phyloP scores from a whole-genome alignment of 1,140 invertebrate genomes.

The Leptoteleia sp. region DNA sequence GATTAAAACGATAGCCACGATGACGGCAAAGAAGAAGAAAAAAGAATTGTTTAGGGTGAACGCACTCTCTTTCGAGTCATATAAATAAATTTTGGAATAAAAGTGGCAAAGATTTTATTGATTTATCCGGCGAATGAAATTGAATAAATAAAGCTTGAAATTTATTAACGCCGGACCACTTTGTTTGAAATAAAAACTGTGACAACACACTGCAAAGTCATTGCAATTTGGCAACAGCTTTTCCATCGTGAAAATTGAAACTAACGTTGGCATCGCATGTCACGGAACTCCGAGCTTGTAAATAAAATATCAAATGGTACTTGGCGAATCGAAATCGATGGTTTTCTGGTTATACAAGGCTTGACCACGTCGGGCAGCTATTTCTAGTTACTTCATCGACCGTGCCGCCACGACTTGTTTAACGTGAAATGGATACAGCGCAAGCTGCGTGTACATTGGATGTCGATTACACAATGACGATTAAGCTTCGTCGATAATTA shows the following conservation, averaged over 20 bases:
- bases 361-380: conserved; percentile 39
- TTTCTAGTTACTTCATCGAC: conserved; percentile 57
- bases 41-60: too few species aligned
- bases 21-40: too few species aligned
- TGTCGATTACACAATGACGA: conserved; percentile 29
- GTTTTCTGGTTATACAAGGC: conserved; percentile 46
- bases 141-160: too few species aligned
- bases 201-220: conserved; percentile 7
- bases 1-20: too few species aligned
- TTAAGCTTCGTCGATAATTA: conserved; percentile 19
- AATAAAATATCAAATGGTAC: conserved; percentile 52
- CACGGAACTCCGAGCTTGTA: conserved; percentile 15
- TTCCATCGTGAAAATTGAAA: conserved; percentile 8
- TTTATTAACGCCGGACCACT: too few species aligned
- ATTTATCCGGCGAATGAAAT: too few species aligned
- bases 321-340: conserved; percentile 40
- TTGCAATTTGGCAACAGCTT: conserved; percentile 3
- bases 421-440: conserved; percentile 36
- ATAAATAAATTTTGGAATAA: too few species aligned
- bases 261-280: not conserved
- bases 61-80: too few species aligned
- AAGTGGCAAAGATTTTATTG: too few species aligned
- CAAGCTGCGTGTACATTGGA: conserved; percentile 6
- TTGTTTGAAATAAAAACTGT: too few species aligned
- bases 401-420: conserved; percentile 19